Evolutionary conservation across 2,888 invertebrate genomes (phyloP).

Genomic region (Polyommatus icarus): DNA sequence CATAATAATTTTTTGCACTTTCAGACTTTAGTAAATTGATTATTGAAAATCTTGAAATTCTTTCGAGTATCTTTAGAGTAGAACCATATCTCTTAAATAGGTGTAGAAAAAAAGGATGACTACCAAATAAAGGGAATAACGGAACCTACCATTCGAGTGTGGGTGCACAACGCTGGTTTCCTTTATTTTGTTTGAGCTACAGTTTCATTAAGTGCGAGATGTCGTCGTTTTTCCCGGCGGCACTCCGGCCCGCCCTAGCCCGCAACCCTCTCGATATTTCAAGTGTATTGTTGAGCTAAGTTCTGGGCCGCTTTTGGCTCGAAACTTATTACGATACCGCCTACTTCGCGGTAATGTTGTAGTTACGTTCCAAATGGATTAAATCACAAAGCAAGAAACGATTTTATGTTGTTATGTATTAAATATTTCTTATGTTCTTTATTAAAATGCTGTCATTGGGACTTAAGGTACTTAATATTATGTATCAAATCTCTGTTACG

Average conservation of each 20-base stretch:
- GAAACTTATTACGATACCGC: conserved; percentile 58
- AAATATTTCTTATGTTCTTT: too few species aligned
- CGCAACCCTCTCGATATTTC: conserved; percentile 73
- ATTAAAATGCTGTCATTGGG: too few species aligned
- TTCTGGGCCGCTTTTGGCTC: conserved; percentile 55
- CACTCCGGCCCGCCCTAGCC: conserved; percentile 51
- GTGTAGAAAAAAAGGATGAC: background rate
- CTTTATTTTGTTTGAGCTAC: conserved; percentile 74
- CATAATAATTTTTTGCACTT: background rate
- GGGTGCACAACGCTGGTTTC: conserved; percentile 40
- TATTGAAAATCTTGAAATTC: too few species aligned
- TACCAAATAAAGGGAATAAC: background rate
- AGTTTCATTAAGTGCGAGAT: conserved; percentile 79
- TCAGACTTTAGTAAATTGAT: too few species aligned
- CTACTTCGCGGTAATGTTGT: conserved; percentile 42
- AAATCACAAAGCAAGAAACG: background rate
- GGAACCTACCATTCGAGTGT: background rate
- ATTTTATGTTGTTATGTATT: background rate
- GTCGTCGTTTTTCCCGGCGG: conserved; percentile 68
- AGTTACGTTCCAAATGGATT: conserved; percentile 9
- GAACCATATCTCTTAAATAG: too few species aligned
- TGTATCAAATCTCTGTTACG: too few species aligned
- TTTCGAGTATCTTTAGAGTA: too few species aligned
- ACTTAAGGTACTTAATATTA: too few species aligned
- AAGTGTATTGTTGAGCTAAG: conserved; percentile 72